These are phyloP conservation scores for Philonicus albiceps DNA, from an alignment of 2,888 invertebrate genomes.

Conservation along the genomic window DNA sequence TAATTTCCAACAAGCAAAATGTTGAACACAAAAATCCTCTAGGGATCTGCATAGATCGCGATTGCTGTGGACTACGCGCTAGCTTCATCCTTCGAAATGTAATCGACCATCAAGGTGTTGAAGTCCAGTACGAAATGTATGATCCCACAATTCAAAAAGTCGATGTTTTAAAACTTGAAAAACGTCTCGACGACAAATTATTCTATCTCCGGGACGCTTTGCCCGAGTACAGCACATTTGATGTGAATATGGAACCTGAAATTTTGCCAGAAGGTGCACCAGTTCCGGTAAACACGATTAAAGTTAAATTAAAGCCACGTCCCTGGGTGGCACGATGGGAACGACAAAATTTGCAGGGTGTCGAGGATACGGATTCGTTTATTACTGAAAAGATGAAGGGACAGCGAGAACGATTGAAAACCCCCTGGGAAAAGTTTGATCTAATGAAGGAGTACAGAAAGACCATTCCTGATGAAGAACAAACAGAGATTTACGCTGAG, in stretches of 20 bases:
- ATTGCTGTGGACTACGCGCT: slow-evolving; percentile 82
- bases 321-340: slow-evolving; percentile 97
- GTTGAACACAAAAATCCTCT: neutral
- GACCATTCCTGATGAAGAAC: slow-evolving; percentile 89
- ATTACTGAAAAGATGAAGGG: slow-evolving; percentile 66
- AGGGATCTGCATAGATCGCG: slow-evolving; percentile 89
- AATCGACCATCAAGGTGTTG: slow-evolving; percentile 85
- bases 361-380: slow-evolving; percentile 69
- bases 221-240: slow-evolving; percentile 91
- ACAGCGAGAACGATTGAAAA: slow-evolving; percentile 68
- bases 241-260: slow-evolving; percentile 89
- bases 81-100: slow-evolving; percentile 90
- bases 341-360: slow-evolving; percentile 76
- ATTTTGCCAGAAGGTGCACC: slow-evolving; percentile 76
- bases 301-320: slow-evolving; percentile 76
- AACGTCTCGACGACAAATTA: slow-evolving; percentile 88
- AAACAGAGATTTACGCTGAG: slow-evolving; percentile 84
- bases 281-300: slow-evolving; percentile 79
- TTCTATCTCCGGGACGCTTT: slow-evolving; percentile 89
- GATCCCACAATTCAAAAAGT: slow-evolving; percentile 91
- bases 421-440: slow-evolving; percentile 90
- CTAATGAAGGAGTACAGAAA: slow-evolving; percentile 91
- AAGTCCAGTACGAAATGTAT: slow-evolving; percentile 77
- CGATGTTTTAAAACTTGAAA: slow-evolving; percentile 91
- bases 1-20: neutral